Base-by-base conservation (phyloP, 2,113 vertebrate species). In the Oriolus oriolus region DNA sequence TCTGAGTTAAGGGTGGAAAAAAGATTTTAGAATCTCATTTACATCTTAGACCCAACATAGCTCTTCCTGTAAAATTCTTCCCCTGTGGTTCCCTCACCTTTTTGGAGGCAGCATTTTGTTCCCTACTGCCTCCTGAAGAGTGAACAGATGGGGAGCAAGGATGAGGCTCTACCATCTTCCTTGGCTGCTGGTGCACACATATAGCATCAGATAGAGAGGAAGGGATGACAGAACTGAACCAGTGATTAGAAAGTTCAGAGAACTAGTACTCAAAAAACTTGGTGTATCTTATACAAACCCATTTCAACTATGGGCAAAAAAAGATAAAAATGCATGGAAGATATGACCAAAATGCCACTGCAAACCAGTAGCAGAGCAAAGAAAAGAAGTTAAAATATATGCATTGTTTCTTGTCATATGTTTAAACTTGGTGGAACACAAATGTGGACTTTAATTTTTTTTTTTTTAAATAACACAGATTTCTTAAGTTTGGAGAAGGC, bases 131-230 rank as follows among this genome's bases (percentile, higher is more conserved):
- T 83, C 2, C 24, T 39, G 23, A 39, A 31, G 13, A 65, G 8
- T 16, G 23, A 93, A 54, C 13, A 61, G 66, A n/a, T 0, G 0
- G 4, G 26, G 39, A 60, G 13, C 10, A 3, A 3, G 16, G 7
- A 52, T 13, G 8, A 69, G 15, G 7, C 4, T 42, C 42, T 73
- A 7, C 9, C 9, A 3, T 76, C 8, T 47, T 45, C 7, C 13
- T 57, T 13, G 2, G 7, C 14, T 76, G 11, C 33, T 79, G 16
- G 1, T 39, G 14, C 20, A 19, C 11, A 16, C 13, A 6, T 24
- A 14, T 1, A 33, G 13, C 10, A 45, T 49, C 52, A 89, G 11
- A 27, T 4, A 54, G 11, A 68, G 13, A 88, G 12, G 8, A 68
- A 42, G 4, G 20, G 49, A 33, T 15, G 56, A 35, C 21, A 84